Percentiles rank a stretch among this genome's conserved stretches.
Evolutionary conservation across 1,140 invertebrate species (phyloP).

Genomic region (Lamellibrachia luymesi): DNA sequence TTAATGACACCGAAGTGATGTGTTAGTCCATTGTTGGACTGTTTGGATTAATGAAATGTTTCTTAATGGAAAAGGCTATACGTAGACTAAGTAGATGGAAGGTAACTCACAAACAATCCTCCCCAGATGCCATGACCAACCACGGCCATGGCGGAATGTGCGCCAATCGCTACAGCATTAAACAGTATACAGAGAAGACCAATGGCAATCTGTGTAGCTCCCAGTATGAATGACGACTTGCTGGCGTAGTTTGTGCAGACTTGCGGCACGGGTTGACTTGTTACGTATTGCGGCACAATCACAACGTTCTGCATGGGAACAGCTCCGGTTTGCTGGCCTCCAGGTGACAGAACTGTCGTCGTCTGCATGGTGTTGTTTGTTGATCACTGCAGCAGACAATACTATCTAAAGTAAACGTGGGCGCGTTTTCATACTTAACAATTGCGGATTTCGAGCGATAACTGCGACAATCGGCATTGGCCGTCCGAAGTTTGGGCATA

Average conservation of each 20-base stretch:
- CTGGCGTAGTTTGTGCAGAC: not conserved
- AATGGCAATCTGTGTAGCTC: not conserved
- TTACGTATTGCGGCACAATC: not conserved
- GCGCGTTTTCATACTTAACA: too few relatives aligned
- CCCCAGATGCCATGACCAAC: not conserved
- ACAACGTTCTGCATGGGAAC: not conserved
- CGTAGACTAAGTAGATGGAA: not conserved
- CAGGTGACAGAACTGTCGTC: not conserved
- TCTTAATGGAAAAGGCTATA: too few relatives aligned
- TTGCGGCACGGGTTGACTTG: not conserved
- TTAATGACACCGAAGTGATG: not conserved
- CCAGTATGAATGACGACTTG: not conserved
- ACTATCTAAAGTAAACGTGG: not conserved
- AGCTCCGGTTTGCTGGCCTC: not conserved
- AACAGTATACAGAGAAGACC: not conserved
- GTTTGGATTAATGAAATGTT: not conserved
- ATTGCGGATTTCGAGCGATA: too few relatives aligned
- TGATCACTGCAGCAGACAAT: not conserved
- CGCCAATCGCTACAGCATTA: not conserved
- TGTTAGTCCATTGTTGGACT: not conserved
- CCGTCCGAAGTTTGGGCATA: too few relatives aligned
- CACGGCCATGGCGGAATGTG: not conserved
- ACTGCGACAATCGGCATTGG: too few relatives aligned
- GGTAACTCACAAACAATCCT: not conserved
- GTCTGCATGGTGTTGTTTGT: not conserved